These are phyloP conservation scores for Mycteria americana DNA, from an alignment of 2,797 vertebrate genomes.

Conservation along the genomic window DNA sequence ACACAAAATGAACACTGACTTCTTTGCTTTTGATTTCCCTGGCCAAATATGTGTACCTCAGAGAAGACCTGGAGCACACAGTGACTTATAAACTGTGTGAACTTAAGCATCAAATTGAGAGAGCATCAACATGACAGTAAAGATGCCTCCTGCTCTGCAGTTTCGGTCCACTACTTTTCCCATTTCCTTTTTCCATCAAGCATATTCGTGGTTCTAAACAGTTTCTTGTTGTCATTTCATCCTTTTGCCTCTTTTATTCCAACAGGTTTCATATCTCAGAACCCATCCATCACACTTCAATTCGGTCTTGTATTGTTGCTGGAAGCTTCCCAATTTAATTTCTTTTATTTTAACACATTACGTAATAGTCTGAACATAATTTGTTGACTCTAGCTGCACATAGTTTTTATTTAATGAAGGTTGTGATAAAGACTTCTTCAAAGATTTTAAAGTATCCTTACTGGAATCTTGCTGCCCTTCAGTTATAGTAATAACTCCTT, in stretches of 20 bases:
- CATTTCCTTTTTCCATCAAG: background rate
- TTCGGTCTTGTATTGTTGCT: background rate
- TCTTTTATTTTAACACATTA: background rate
- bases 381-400: background rate
- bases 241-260: background rate
- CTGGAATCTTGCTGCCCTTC: background rate
- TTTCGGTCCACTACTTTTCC: background rate
- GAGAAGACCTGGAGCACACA: background rate
- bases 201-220: background rate
- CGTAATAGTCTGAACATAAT: background rate
- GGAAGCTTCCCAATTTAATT: background rate
- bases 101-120: background rate
- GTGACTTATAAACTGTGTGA: fast-evolving
- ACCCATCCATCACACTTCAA: background rate
- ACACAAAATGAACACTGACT: background rate
- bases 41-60: background rate
- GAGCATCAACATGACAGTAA: background rate
- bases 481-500: background rate
- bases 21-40: background rate
- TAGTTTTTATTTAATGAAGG: background rate
- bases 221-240: background rate
- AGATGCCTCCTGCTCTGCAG: background rate
- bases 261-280: background rate
- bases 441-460: background rate
- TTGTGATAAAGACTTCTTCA: background rate